These are phyloP conservation scores for Catotricha subobsoleta DNA, from an alignment of 2,888 invertebrate genomes.

Conservation along the genomic window DNA sequence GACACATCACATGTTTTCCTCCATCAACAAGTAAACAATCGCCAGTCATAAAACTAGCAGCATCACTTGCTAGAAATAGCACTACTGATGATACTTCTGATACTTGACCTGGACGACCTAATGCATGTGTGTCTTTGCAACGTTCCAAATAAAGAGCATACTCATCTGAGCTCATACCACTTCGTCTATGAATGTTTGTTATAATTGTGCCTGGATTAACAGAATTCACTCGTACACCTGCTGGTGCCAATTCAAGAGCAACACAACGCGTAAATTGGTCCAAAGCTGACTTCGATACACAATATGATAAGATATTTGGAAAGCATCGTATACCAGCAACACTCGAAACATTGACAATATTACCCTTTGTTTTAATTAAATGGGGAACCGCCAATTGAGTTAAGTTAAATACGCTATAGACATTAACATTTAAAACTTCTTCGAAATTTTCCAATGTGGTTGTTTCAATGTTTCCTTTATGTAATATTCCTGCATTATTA, in stretches of 20 bases:
- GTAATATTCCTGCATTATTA: slow-evolving; percentile 79
- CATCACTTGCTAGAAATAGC: slow-evolving; percentile 75
- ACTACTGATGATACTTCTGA: slow-evolving; percentile 81
- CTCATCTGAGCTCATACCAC: slow-evolving; percentile 51
- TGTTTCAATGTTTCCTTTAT: slow-evolving; percentile 66
- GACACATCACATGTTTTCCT: slow-evolving; percentile 85
- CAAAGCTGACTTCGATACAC: slow-evolving; percentile 80
- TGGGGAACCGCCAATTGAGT: slow-evolving; percentile 79
- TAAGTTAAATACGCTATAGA: slow-evolving; percentile 61
- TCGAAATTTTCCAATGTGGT: slow-evolving; percentile 78
- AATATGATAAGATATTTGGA: slow-evolving; percentile 77
- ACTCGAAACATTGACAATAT: slow-evolving; percentile 88
- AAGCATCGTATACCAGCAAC: slow-evolving; percentile 84
- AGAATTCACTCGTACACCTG: slow-evolving; percentile 74
- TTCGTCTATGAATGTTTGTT: slow-evolving; percentile 72
- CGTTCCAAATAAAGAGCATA: slow-evolving; percentile 71
- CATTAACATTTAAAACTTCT: slow-evolving; percentile 73
- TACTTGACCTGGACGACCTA: slow-evolving; percentile 69
- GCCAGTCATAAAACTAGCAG: slow-evolving; percentile 81
- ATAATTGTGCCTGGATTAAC: slow-evolving; percentile 82
- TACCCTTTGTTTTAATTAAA: slow-evolving; percentile 66
- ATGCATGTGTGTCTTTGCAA: slow-evolving; percentile 73
- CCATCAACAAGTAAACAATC: slow-evolving; percentile 82
- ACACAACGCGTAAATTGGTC: slow-evolving; percentile 90
- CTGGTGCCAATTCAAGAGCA: slow-evolving; percentile 68